These are phyloP conservation scores for Baronia brevicornis DNA, from an alignment of 2,888 invertebrate species.

Conservation along the genomic window DNA sequence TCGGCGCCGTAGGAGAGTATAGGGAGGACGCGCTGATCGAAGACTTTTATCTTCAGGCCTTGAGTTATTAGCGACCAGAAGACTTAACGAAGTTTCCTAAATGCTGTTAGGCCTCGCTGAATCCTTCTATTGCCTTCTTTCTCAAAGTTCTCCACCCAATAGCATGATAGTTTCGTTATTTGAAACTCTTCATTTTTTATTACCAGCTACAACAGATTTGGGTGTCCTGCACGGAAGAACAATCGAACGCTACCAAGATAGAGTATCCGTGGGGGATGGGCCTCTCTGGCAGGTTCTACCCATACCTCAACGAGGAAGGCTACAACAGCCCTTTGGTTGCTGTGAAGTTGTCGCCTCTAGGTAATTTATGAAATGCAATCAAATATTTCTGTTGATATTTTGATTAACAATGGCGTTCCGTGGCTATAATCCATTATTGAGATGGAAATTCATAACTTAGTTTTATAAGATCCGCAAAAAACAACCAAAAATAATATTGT, in stretches of 20 bases:
- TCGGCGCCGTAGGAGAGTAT: no score
- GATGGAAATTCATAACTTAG: no score
- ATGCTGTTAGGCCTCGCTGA: no score
- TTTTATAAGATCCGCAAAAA: no score
- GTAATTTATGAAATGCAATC: slow-evolving; percentile 22
- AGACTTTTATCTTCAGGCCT: no score
- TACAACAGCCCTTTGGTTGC: slow-evolving; percentile 77
- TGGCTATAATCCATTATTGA: no score
- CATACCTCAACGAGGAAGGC: slow-evolving; percentile 62
- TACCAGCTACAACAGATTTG: slow-evolving; percentile 79
- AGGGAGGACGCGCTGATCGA: no score
- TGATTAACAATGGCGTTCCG: no score
- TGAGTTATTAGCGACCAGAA: no score
- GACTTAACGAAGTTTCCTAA: no score
- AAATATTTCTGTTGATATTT: background rate
- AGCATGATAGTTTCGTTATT: background rate
- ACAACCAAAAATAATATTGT: no score
- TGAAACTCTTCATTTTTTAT: background rate
- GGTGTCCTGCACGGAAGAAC: slow-evolving; percentile 87
- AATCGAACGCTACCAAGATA: slow-evolving; percentile 48
- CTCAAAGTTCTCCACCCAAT: background rate
- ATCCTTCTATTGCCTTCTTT: no score
- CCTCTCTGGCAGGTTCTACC: slow-evolving; percentile 76
- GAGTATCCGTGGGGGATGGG: slow-evolving; percentile 72
- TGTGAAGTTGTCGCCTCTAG: slow-evolving; percentile 55